Evolutionary conservation across 2,797 vertebrate species (phyloP), one percentile per base, ranked within the genome.

Genomic region (Epinephelus malabaricus): DNA sequence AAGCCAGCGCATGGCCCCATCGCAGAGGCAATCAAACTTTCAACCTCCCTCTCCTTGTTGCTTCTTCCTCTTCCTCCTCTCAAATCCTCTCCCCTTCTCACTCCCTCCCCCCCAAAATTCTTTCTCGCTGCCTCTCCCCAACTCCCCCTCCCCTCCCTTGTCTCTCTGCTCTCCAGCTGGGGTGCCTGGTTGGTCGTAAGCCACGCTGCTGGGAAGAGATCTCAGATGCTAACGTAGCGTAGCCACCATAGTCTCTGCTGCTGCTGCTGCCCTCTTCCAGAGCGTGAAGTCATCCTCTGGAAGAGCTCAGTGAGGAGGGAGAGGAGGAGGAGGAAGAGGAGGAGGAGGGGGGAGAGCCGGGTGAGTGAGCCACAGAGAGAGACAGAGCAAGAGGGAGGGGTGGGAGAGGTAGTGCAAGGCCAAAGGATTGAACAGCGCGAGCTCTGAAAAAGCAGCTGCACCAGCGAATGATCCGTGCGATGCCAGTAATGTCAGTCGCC

Each of bases 381-480:
- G 64, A 55, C 68, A 7, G 21, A 34, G 68, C 73, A 79, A 72
- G 77, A 66, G 71, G 69, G 76, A 69, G 76, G 77, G 61, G 81
- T 53, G 81, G 79, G 76, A 71, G 85, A 88, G 79, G 77, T 73
- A 86, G 90, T 19, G 79, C 84, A 85, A 93, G 91, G 90, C 93
- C 91, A 92, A 87, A 87, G 81, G 91, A 91, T 75, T 76, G 94
- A 87, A 87, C 91, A 87, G 91, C 56, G 82, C 93, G 68, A 94
- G 93, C 96, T 96, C 97, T 96, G 82, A 82, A 97, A 97, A 99
- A 97, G 97, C 97, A 98, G 97, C 96, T 97, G 96, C 96, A 88
- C 95, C 87, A 94, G 96, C 92, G 95, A 97, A 95, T 94, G 91
- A 98, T 97, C 96, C 93, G 89, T 94, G 95, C 95, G 93, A 98